Percentiles rank a stretch among this genome's conserved stretches.
Conservation (phyloP, 2,797 vertebrate species). For the Sebastes hubbsi region DNA sequence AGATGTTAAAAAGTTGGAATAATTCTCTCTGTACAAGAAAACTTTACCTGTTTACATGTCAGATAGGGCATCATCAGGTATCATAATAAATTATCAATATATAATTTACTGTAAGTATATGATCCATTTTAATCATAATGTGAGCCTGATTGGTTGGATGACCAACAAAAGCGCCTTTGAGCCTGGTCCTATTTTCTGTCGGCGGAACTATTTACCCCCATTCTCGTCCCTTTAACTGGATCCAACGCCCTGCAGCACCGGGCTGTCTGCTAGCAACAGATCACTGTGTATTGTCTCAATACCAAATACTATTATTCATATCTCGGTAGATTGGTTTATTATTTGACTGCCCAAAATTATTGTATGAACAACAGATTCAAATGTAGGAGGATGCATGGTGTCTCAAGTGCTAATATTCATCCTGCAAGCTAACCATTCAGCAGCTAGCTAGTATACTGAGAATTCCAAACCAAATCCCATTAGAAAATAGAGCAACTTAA, state of each 20-base stretch:
- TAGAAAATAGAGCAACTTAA: not conserved
- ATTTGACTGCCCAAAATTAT: fast-evolving
- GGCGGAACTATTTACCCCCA: slow-evolving; percentile 31
- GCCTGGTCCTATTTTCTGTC: slow-evolving; percentile 43
- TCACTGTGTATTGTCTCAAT: not conserved
- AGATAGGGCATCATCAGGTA: too few species aligned
- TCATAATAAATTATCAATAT: too few species aligned
- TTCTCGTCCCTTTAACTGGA: slow-evolving; percentile 65
- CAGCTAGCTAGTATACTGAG: slow-evolving; percentile 36
- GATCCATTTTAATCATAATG: too few species aligned
- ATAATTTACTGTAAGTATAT: too few species aligned
- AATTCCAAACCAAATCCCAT: slow-evolving; percentile 6
- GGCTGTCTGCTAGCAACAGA: slow-evolving; percentile 15
- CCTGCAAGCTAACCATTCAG: slow-evolving; percentile 15
- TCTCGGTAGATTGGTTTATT: not conserved
- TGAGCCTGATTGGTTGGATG: too few species aligned
- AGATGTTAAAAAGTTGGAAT: too few species aligned
- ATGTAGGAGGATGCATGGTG: not conserved
- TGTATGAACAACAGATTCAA: not conserved
- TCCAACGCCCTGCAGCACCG: slow-evolving; percentile 79
- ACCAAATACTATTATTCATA: not conserved
- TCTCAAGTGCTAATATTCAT: not conserved
- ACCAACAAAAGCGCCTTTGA: too few species aligned
- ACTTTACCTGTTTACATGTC: too few species aligned
- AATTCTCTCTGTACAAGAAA: too few species aligned